phyloP scores from a whole-genome alignment of 1,140 invertebrate species.

The Aphis craccivora region DNA sequence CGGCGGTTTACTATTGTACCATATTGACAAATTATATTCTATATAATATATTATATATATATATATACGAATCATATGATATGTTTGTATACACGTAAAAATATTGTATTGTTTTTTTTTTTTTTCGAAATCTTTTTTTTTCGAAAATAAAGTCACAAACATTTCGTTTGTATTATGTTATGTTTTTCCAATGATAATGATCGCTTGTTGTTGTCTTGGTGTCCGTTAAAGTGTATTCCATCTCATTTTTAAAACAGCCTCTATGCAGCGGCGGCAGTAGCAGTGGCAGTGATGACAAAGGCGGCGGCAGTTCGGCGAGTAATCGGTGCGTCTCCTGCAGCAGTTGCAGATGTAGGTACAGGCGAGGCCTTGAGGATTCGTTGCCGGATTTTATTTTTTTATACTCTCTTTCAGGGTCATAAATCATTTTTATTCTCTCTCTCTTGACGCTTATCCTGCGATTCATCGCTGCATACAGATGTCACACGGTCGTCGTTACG shows the following conservation, averaged over 20 bases:
- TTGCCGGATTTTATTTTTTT: neutral
- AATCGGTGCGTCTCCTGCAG: neutral
- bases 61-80: neutral
- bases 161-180: neutral
- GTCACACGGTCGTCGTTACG: neutral
- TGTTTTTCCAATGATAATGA: neutral
- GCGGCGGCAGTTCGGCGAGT: neutral
- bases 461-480: neutral
- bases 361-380: neutral
- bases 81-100: neutral
- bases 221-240: neutral
- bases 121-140: neutral
- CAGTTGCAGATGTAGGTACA: neutral
- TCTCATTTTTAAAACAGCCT: neutral
- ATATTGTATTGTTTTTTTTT: neutral
- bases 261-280: neutral
- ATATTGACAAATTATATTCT: neutral
- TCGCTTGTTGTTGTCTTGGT: neutral
- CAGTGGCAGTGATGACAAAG: neutral
- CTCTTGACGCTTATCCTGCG: neutral
- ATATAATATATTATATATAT: neutral
- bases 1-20: neutral
- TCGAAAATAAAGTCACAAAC: neutral
- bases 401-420: slow-evolving; percentile 17
- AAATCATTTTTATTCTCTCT: neutral